phyloP scores from a whole-genome alignment of 2,113 vertebrate genomes.

The Neomonachus schauinslandi region DNA sequence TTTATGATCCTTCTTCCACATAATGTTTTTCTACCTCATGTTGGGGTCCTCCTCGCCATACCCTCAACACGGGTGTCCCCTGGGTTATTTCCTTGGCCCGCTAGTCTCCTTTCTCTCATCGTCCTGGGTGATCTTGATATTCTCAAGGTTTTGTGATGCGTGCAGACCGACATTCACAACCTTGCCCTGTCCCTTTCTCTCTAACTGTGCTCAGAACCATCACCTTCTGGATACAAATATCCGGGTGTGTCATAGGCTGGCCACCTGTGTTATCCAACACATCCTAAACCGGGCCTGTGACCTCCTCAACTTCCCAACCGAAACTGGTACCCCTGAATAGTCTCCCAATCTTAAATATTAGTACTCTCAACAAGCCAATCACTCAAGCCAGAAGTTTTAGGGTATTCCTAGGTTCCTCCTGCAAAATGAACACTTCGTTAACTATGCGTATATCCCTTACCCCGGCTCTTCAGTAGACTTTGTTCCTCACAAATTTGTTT shows the following conservation, averaged over 20 bases:
- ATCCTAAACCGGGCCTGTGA: not conserved
- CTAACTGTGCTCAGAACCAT: not conserved
- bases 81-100: rapidly evolving
- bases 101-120: not conserved
- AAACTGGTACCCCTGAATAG: not conserved
- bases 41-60: not conserved
- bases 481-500: not conserved
- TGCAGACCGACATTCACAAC: not conserved
- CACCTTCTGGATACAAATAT: rapidly evolving
- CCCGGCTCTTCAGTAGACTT: not conserved
- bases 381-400: not conserved
- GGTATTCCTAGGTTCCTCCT: not conserved
- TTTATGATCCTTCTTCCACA: not conserved
- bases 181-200: rapidly evolving
- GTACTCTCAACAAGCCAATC: not conserved
- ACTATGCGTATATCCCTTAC: rapidly evolving
- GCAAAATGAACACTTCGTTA: not conserved
- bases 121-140: not conserved
- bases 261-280: not conserved
- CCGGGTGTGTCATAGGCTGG: rapidly evolving
- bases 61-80: not conserved
- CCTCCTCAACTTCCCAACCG: not conserved
- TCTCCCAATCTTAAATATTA: not conserved
- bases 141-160: not conserved
- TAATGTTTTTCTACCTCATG: not conserved